A percentile compares a stretch with the other conserved stretches of the same genome.
These are phyloP conservation scores for Parnassius glacialis DNA, from an alignment of 2,888 invertebrate genomes.

Conservation along the genomic window DNA sequence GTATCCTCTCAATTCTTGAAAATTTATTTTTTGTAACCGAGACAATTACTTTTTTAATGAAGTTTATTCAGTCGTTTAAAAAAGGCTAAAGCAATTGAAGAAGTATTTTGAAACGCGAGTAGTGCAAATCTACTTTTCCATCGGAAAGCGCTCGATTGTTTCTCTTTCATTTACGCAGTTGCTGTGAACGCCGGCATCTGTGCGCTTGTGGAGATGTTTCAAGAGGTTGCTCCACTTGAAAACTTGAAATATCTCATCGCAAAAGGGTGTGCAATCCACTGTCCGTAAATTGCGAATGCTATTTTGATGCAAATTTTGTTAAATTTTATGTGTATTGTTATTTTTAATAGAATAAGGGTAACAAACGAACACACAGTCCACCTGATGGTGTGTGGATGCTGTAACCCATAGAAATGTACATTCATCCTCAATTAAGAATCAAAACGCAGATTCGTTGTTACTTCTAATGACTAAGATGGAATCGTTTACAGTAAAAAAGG, in stretches of 20 bases:
- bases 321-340: background rate
- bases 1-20: too few species aligned
- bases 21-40: too few species aligned
- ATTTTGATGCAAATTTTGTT: background rate
- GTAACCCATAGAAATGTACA: too few species aligned
- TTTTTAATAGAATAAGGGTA: too few species aligned
- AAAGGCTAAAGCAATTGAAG: background rate
- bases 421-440: too few species aligned
- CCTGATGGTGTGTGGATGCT: too few species aligned
- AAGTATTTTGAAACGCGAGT: background rate
- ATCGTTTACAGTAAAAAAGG: too few species aligned
- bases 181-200: constrained; percentile 2
- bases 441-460: too few species aligned
- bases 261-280: constrained; percentile 4
- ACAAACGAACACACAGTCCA: too few species aligned
- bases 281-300: background rate
- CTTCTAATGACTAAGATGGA: too few species aligned
- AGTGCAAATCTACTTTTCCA: constrained; percentile 1
- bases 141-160: constrained; percentile 8
- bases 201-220: background rate
- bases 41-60: too few species aligned
- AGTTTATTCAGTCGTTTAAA: too few species aligned
- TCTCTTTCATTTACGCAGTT: constrained; percentile 13
- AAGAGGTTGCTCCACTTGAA: constrained; percentile 6
- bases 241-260: constrained; percentile 8